Conservation (phyloP, 2,113 vertebrate genomes). For the Carassius gibelio region DNA sequence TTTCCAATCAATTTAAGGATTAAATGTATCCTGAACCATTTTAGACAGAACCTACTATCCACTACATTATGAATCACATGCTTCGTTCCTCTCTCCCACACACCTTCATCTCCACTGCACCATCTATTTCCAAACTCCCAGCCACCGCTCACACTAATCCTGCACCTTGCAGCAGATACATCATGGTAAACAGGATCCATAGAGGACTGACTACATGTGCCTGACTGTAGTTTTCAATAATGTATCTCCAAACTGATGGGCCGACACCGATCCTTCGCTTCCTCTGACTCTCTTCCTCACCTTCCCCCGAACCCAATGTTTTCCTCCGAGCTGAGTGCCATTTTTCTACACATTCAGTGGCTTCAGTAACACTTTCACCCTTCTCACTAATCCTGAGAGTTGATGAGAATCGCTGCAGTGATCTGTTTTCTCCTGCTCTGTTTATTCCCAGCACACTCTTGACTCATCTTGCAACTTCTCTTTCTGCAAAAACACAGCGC, state of each 20-base stretch:
- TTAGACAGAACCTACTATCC: no score
- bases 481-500: background rate
- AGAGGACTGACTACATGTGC: background rate
- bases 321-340: background rate
- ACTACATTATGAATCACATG: background rate
- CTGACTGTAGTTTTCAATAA: slow-evolving; percentile 59
- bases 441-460: slow-evolving; percentile 8
- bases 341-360: slow-evolving; percentile 9
- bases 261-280: slow-evolving; percentile 48
- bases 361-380: background rate
- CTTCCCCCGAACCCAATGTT: slow-evolving; percentile 21
- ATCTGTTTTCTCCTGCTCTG: slow-evolving; percentile 9
- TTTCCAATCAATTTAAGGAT: no score
- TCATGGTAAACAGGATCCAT: slow-evolving; percentile 1
- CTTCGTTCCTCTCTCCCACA: slow-evolving; percentile 48
- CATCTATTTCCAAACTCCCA: slow-evolving; percentile 51
- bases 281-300: slow-evolving; percentile 16
- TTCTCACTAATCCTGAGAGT: slow-evolving; percentile 30
- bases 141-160: slow-evolving; percentile 46
- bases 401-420: slow-evolving; percentile 12
- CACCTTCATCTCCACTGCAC: slow-evolving; percentile 43
- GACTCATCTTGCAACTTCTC: slow-evolving; percentile 28
- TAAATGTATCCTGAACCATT: no score
- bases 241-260: slow-evolving; percentile 52
- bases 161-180: slow-evolving; percentile 31